Evolutionary conservation across 1,140 invertebrate species (phyloP).

Genomic region (Drosophila simulans): DNA sequence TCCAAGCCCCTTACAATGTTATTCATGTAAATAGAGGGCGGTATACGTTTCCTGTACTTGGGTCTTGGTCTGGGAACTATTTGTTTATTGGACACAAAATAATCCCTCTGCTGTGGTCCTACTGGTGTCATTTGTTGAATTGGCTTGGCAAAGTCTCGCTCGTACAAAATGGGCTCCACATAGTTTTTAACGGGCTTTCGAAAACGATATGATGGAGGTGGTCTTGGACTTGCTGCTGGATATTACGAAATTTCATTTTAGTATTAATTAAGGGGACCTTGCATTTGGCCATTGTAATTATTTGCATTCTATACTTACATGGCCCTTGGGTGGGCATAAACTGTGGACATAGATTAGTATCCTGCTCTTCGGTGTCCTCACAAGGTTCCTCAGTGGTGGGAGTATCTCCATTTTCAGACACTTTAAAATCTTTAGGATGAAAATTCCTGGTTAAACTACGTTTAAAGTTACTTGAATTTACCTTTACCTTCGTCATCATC

Average conservation of each 20-base stretch:
- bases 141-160: slow-evolving; percentile 58
- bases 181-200: slow-evolving; percentile 69
- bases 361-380: slow-evolving; percentile 50
- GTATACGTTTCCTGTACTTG: slow-evolving; percentile 55
- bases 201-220: slow-evolving; percentile 1
- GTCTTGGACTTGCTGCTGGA: slow-evolving; percentile 11
- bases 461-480: background rate
- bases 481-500: slow-evolving; percentile 30
- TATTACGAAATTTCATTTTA: background rate
- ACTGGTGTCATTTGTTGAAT: slow-evolving; percentile 26
- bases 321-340: slow-evolving; percentile 36
- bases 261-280: background rate
- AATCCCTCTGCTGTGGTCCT: slow-evolving; percentile 37
- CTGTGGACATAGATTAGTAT: slow-evolving; percentile 64
- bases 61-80: slow-evolving; percentile 56
- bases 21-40: slow-evolving; percentile 67
- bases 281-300: background rate
- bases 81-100: slow-evolving; percentile 63
- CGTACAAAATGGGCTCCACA: slow-evolving; percentile 67
- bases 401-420: background rate
- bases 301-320: slow-evolving; percentile 9
- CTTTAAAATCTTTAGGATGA: background rate
- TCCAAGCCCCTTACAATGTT: slow-evolving; percentile 66
- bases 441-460: too few relatives aligned
- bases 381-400: slow-evolving; percentile 36